A percentile compares a stretch with the other conserved stretches of the same genome.
phyloP scores from a whole-genome alignment of 2,797 vertebrate genomes.

The Odontamblyopus rebecca region DNA sequence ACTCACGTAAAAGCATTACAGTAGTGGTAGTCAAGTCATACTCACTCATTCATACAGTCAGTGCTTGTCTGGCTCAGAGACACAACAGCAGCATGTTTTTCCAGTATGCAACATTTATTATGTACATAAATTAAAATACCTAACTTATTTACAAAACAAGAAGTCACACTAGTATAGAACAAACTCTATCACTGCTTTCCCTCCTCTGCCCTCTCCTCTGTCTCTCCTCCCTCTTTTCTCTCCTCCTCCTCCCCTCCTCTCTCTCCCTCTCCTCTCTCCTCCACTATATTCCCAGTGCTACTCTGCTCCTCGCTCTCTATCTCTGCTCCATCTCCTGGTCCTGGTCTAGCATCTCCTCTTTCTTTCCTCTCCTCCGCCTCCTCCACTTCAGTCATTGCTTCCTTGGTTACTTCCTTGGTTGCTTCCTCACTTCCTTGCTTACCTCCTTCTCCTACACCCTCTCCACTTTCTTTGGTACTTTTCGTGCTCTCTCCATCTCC shows the following conservation, averaged over 20 bases:
- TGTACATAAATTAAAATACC: too few relatives aligned
- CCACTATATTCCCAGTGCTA: conserved; percentile 8
- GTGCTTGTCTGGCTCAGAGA: too few relatives aligned
- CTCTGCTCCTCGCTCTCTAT: conserved; percentile 15
- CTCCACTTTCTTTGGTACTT: conserved; percentile 45
- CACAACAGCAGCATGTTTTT: too few relatives aligned
- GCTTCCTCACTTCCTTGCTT: conserved; percentile 10
- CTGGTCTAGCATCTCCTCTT: conserved; percentile 41
- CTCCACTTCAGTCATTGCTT: conserved; percentile 23
- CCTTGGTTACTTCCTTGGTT: conserved; percentile 5
- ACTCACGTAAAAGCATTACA: too few relatives aligned
- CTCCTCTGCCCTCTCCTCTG: not conserved
- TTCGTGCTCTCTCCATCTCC: conserved; percentile 59
- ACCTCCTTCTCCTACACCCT: conserved; percentile 7
- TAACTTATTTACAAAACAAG: too few relatives aligned
- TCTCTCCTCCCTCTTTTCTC: not conserved
- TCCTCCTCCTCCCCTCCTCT: not conserved
- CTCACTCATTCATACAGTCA: too few relatives aligned
- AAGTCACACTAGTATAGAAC: not conserved
- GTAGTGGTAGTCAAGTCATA: too few relatives aligned
- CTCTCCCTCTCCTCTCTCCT: conserved; percentile 16
- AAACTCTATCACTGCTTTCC: conserved; percentile 4
- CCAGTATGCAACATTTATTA: too few relatives aligned
- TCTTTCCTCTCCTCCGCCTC: conserved; percentile 18
- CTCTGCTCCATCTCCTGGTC: conserved; percentile 60